Conservation (phyloP, 2,797 vertebrate genomes). For the Onychomys arenicola region DNA sequence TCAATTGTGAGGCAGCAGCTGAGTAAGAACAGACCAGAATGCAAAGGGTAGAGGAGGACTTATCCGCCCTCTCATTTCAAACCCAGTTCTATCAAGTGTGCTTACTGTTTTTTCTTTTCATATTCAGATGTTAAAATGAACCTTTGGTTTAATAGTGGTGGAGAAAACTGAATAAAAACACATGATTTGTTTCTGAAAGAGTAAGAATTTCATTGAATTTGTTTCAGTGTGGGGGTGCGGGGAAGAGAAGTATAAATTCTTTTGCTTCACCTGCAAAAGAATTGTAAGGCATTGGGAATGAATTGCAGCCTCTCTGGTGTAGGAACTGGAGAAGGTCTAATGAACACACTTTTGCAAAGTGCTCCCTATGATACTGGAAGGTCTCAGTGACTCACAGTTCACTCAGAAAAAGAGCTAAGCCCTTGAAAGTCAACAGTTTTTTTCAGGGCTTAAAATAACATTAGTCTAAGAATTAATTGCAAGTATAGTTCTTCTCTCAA, state of each 20-base stretch:
- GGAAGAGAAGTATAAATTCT: background rate
- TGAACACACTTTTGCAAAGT: background rate
- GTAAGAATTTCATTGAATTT: background rate
- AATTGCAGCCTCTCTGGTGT: background rate
- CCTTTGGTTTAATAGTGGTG: background rate
- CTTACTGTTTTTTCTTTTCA: background rate
- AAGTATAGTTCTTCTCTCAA: background rate
- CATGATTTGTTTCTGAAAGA: constrained; percentile 45
- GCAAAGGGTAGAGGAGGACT: background rate
- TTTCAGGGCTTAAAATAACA: constrained; percentile 29
- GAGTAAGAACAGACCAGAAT: background rate
- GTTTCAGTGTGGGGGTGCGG: background rate
- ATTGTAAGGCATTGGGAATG: background rate
- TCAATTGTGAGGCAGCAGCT: background rate
- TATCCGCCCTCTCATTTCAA: background rate
- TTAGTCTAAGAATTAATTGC: background rate
- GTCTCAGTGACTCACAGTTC: constrained; percentile 14
- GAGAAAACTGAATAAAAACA: background rate
- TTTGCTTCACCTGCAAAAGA: background rate
- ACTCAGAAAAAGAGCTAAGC: constrained; percentile 41
- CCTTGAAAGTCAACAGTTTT: constrained; percentile 28
- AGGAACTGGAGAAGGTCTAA: background rate
- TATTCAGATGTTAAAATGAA: constrained; percentile 25
- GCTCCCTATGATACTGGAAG: background rate
- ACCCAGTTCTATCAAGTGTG: no score